These are phyloP conservation scores for Poeciliopsis gracilis DNA, from an alignment of 2,797 vertebrate species.

Conservation along the genomic window DNA sequence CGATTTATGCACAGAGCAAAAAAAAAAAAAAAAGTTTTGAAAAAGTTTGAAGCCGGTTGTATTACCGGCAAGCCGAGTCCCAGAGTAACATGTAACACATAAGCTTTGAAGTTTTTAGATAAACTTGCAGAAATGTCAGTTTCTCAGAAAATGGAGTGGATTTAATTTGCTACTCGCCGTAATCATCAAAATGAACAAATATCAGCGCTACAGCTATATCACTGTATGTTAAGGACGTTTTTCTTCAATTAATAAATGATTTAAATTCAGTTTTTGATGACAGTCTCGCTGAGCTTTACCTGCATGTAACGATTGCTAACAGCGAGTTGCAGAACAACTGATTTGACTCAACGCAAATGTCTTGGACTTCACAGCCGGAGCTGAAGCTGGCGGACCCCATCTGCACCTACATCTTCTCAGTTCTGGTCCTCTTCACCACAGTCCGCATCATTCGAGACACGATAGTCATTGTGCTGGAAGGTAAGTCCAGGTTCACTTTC, in stretches of 20 bases:
- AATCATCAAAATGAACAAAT: background rate
- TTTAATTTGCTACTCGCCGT: background rate
- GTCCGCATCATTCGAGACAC: slow-evolving; percentile 93
- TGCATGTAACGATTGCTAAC: background rate
- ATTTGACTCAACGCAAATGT: slow-evolving; percentile 10
- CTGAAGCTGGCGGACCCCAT: slow-evolving; percentile 96
- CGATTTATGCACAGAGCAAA: background rate
- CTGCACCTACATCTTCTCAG: slow-evolving; percentile 95
- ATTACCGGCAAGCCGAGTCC: background rate
- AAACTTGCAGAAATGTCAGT: background rate
- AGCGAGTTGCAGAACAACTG: background rate
- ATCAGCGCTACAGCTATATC: background rate
- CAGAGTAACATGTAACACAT: background rate
- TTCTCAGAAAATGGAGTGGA: background rate
- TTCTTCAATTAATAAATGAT: background rate
- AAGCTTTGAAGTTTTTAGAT: background rate
- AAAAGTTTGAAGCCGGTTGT: background rate
- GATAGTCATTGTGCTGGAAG: slow-evolving; percentile 91
- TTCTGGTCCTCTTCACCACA: slow-evolving; percentile 94
- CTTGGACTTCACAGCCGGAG: slow-evolving; percentile 86
- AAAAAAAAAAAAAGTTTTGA: background rate
- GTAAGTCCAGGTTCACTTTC: slow-evolving; percentile 63
- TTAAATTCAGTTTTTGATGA: background rate
- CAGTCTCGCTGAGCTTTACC: background rate
- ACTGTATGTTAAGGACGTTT: background rate